Percentiles rank a stretch among this genome's conserved stretches.
Conservation (phyloP, 2,797 vertebrate species). For the Sebastes umbrosus region DNA sequence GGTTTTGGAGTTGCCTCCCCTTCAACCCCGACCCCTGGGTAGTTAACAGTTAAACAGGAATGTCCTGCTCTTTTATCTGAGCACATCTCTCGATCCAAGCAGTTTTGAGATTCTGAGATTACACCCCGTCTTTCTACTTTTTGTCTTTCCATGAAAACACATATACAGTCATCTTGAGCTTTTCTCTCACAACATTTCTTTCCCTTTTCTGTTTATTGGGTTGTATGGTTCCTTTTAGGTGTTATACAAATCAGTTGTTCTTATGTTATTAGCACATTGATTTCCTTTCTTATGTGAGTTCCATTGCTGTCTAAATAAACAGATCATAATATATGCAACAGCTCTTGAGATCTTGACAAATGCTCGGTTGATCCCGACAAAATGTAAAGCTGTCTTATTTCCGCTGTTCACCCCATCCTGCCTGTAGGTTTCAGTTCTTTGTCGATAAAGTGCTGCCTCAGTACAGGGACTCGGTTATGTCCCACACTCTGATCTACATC, state of each 20-base stretch:
- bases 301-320: neutral
- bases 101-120: neutral
- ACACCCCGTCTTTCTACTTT: neutral
- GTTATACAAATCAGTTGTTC: neutral
- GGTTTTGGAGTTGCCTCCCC: neutral
- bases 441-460: conserved; percentile 91
- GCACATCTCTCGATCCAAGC: neutral
- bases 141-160: neutral
- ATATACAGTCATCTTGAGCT: neutral
- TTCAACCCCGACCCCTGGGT: no score
- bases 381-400: neutral
- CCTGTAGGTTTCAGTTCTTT: conserved; percentile 91
- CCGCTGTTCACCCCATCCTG: conserved; percentile 8
- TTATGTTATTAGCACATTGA: neutral
- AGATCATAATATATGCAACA: neutral
- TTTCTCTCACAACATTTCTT: neutral
- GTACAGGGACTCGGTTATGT: conserved; percentile 95
- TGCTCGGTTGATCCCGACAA: neutral
- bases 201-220: neutral
- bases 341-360: neutral
- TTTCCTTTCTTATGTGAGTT: neutral
- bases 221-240: neutral
- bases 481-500: conserved; percentile 93
- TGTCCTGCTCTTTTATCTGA: neutral
- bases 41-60: neutral